These are phyloP conservation scores for Suncus etruscus DNA, from an alignment of 2,113 vertebrate genomes.

Conservation along the genomic window DNA sequence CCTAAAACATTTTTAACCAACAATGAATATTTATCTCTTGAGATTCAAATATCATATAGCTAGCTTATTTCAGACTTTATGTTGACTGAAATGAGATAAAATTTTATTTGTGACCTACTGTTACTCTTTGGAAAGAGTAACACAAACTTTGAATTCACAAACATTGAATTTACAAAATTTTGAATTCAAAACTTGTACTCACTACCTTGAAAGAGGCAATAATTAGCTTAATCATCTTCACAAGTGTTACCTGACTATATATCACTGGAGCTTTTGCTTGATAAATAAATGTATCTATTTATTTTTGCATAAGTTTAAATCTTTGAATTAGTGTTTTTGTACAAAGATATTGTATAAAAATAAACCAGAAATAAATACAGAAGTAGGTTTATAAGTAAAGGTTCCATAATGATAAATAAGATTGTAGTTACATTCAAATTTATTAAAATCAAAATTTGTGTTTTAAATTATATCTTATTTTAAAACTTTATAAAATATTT, in stretches of 20 bases:
- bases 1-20: background rate
- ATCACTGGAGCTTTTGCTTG: background rate
- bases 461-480: too few relatives aligned
- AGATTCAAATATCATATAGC: background rate
- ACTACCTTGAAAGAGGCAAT: background rate
- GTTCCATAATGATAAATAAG: background rate
- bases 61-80: background rate
- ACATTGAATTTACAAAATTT: background rate
- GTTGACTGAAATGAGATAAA: background rate
- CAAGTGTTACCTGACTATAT: background rate
- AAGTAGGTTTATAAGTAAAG: background rate
- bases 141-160: slow-evolving; percentile 7
- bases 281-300: background rate
- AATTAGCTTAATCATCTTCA: background rate
- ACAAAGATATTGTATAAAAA: background rate
- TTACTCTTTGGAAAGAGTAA: background rate
- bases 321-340: background rate
- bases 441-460: too few relatives aligned
- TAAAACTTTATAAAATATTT: too few relatives aligned
- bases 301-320: background rate
- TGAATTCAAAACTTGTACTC: background rate
- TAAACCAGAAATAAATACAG: background rate
- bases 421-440: background rate
- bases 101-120: background rate
- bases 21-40: background rate